A percentile compares a stretch with the other conserved stretches of the same genome.
phyloP scores from a whole-genome alignment of 2,888 invertebrate species.

The Synanthedon tipuliformis region DNA sequence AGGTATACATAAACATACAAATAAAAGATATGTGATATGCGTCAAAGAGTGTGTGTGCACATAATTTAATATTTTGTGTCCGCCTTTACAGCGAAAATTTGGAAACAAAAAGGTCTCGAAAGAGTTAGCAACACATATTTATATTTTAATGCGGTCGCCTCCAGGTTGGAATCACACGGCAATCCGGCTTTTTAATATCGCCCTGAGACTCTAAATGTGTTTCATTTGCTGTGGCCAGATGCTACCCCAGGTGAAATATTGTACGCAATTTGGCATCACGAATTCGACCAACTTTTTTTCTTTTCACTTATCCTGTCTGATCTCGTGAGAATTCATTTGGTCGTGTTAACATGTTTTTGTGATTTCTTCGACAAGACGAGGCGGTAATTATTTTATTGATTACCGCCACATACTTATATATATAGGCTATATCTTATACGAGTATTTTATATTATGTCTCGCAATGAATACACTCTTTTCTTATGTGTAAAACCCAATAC shows the following conservation, averaged over 20 bases:
- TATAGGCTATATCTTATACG: too few species aligned
- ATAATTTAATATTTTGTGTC: background rate
- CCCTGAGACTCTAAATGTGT: constrained; percentile 31
- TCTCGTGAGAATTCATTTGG: constrained; percentile 17
- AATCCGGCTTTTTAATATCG: constrained; percentile 32
- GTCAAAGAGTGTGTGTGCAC: constrained; percentile 1
- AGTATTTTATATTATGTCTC: too few species aligned
- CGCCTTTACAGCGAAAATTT: too few species aligned
- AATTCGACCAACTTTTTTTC: constrained; percentile 10
- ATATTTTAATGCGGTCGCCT: background rate
- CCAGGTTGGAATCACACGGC: constrained; percentile 14
- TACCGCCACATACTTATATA: too few species aligned
- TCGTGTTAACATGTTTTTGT: background rate
- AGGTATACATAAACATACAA: too few species aligned
- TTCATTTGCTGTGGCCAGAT: constrained; percentile 38
- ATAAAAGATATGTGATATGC: too few species aligned
- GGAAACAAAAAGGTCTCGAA: background rate
- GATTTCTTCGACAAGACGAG: too few species aligned
- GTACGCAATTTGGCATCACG: constrained; percentile 28
- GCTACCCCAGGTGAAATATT: constrained; percentile 39
- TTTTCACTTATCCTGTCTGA: constrained; percentile 20
- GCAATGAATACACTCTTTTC: too few species aligned
- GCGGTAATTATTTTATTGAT: too few species aligned
- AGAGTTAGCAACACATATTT: background rate
- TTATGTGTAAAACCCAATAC: too few species aligned